phyloP scores from a whole-genome alignment of 2,888 invertebrate genomes.

The Drosophila longiperda region DNA sequence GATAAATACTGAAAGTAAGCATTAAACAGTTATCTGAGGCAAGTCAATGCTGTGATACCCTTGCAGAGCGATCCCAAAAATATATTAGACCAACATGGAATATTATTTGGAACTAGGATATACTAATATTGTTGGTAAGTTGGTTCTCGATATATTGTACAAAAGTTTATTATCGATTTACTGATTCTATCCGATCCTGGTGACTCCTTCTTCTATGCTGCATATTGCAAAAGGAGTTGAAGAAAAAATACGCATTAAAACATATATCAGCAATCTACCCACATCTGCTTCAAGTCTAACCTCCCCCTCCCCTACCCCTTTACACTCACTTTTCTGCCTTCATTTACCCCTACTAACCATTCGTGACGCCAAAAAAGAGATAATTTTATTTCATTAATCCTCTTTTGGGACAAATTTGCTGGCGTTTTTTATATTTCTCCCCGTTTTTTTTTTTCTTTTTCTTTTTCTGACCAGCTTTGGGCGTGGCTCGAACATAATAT shows the following conservation, averaged over 20 bases:
- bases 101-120: neutral
- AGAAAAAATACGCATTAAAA: neutral
- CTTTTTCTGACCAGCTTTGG: slow-evolving; percentile 49
- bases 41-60: neutral
- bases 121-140: neutral
- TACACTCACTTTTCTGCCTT: neutral
- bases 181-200: neutral
- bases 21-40: slow-evolving; percentile 20
- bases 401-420: slow-evolving; percentile 82
- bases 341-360: neutral
- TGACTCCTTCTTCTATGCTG: neutral
- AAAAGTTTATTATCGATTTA: neutral
- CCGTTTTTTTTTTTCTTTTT: slow-evolving; percentile 26
- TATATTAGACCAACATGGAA: neutral
- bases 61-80: neutral
- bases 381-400: slow-evolving; percentile 84
- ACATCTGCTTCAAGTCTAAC: neutral
- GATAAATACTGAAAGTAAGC: slow-evolving; percentile 51
- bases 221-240: neutral
- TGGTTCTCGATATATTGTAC: neutral
- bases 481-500: slow-evolving; percentile 76
- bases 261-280: neutral
- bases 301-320: no score
- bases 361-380: slow-evolving; percentile 78
- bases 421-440: slow-evolving; percentile 37